Base-by-base conservation (phyloP, 2,797 vertebrate genomes). In the Odontamblyopus rebecca region DNA sequence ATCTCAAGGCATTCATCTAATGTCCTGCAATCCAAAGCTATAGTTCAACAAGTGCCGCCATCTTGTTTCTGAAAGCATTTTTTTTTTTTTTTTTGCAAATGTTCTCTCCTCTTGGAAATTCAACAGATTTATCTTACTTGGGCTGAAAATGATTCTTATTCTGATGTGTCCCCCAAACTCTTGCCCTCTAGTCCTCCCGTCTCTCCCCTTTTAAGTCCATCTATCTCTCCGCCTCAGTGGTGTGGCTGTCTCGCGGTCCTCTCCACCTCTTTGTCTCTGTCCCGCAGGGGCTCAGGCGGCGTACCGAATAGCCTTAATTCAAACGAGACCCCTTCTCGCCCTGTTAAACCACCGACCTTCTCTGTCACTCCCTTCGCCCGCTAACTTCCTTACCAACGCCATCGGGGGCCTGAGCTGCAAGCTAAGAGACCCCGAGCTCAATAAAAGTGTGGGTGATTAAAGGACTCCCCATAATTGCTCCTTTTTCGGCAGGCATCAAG, bases 401-500 rank as follows among this genome's bases (percentile, higher is more conserved):
- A 70, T 75, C 75, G 15, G 84, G 72, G 84, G 80, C 88, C 88
- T 89, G 91, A 88, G 88, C 90, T 89, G 89, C 88, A 90, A 91
- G 90, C 86, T 86, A 89, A 92, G 79, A 88, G 88, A 88, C 87
- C 81, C 81, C 48, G n/a, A 81, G 88, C 91, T 90, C 86, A 84
- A 91, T 90, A 90, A 91, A 90, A 92, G 85, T 86, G 87, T 82
- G 80, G 86, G 87, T 93, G 91, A 93, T 93, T 94, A 92, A 92
- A 93, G 89, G 91, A 90, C 88, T 89, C 89, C 83, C 85, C 83
- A 85, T 93, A 93, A 93, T 93, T 92, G 91, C 88, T 90, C 88
- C 88, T 93, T 93, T 92, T 91, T 65, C 90, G 89, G 89, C 82
- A 51, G 79, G 81, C 92, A 91, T 91, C 88, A 91, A 91, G 85